phyloP scores from a whole-genome alignment of 2,888 invertebrate species.

The Xylota segnis region DNA sequence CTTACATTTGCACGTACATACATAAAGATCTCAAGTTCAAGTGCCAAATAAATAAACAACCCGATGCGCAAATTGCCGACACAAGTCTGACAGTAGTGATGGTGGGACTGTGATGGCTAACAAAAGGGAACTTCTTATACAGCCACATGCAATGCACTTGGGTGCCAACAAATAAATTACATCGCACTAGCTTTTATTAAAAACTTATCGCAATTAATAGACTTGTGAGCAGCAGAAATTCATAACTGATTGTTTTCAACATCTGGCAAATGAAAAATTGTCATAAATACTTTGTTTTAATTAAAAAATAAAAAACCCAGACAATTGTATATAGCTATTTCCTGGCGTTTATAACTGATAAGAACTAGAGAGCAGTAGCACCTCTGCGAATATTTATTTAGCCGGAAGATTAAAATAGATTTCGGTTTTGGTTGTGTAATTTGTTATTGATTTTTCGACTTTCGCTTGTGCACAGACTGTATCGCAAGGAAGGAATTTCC shows the following conservation, averaged over 20 bases:
- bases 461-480: neutral
- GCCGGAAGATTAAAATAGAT: constrained; percentile 20
- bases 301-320: neutral
- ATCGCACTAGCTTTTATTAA: neutral
- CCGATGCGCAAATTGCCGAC: constrained; percentile 31
- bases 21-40: constrained; percentile 48
- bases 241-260: neutral
- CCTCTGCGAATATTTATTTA: neutral
- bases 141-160: neutral
- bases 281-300: constrained; percentile 7
- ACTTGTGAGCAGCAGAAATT: too few species aligned
- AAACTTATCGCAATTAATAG: neutral
- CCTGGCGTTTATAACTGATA: constrained; percentile 1
- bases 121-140: neutral
- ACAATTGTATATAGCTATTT: neutral
- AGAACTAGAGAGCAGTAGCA: neutral
- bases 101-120: neutral
- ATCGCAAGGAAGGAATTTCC: neutral
- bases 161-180: constrained; percentile 13
- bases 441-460: constrained; percentile 21
- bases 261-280: neutral
- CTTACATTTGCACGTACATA: constrained; percentile 21
- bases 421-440: constrained; percentile 6
- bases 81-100: neutral
- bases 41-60: constrained; percentile 42